These are phyloP conservation scores for Botia kubotai DNA, from an alignment of 2,797 vertebrate species.

Conservation along the genomic window DNA sequence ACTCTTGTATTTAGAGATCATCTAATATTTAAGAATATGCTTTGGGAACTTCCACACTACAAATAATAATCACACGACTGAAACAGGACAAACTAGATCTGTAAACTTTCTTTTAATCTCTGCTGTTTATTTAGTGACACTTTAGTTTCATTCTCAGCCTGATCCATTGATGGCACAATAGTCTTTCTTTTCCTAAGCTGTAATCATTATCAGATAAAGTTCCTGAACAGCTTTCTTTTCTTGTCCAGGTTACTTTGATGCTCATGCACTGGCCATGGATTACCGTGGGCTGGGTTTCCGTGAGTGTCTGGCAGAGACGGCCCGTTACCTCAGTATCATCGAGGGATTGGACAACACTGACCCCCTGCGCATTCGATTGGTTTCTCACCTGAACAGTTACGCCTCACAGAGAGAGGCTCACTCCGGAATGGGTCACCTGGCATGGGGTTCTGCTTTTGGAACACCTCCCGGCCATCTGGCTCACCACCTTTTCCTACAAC, in stretches of 20 bases:
- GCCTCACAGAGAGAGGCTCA: conserved; percentile 94
- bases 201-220: conserved; percentile 19
- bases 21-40: neutral
- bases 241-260: conserved; percentile 90
- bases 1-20: conserved; percentile 14
- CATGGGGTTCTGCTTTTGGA: conserved; percentile 92
- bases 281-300: conserved; percentile 96
- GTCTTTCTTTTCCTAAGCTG: conserved; percentile 1
- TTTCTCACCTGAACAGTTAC: conserved; percentile 96
- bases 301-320: conserved; percentile 96
- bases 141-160: conserved; percentile 18
- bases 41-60: conserved; percentile 11
- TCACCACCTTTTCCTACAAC: conserved; percentile 86
- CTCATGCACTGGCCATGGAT: conserved; percentile 97
- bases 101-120: conserved; percentile 23
- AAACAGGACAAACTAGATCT: conserved; percentile 36
- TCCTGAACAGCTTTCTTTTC: neutral
- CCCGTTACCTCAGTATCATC: conserved; percentile 94
- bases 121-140: conserved; percentile 29
- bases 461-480: conserved; percentile 74
- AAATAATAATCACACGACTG: neutral
- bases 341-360: conserved; percentile 92
- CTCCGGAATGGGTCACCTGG: conserved; percentile 87
- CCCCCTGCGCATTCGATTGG: conserved; percentile 90
- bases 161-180: neutral